Evolutionary conservation across 2,797 vertebrate genomes (phyloP).

Genomic region (Sebastes dallii): DNA sequence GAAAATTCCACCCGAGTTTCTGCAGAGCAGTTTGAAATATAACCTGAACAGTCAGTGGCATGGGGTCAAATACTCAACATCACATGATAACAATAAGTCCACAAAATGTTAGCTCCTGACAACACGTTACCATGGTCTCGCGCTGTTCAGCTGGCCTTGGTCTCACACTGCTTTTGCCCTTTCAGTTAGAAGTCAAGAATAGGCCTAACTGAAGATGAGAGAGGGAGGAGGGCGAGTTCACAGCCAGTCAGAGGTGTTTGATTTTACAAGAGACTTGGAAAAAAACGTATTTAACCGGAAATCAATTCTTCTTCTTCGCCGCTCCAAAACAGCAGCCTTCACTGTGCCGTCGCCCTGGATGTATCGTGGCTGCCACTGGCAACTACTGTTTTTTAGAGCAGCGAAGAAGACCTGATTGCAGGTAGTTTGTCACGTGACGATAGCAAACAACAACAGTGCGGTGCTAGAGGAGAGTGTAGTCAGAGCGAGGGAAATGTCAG

Average conservation of each 20-base stretch:
- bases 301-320: too few relatives aligned
- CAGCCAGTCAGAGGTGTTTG: neutral
- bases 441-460: too few relatives aligned
- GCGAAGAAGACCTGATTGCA: too few relatives aligned
- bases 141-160: slow-evolving; percentile 9
- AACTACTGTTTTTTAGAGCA: too few relatives aligned
- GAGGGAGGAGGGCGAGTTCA: neutral
- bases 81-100: neutral
- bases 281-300: too few relatives aligned
- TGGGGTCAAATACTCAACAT: neutral
- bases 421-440: too few relatives aligned
- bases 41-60: neutral
- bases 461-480: too few relatives aligned
- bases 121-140: slow-evolving; percentile 25
- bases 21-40: neutral
- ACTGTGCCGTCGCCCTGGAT: too few relatives aligned
- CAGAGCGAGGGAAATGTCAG: too few relatives aligned
- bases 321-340: too few relatives aligned
- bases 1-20: slow-evolving; percentile 28
- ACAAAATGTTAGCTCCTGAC: neutral
- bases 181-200: slow-evolving; percentile 17
- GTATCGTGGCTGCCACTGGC: too few relatives aligned
- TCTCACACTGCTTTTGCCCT: neutral
- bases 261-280: too few relatives aligned
- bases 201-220: neutral